Base-by-base conservation (phyloP, 2,113 vertebrate species). In the Nyctereutes procyonoides region DNA sequence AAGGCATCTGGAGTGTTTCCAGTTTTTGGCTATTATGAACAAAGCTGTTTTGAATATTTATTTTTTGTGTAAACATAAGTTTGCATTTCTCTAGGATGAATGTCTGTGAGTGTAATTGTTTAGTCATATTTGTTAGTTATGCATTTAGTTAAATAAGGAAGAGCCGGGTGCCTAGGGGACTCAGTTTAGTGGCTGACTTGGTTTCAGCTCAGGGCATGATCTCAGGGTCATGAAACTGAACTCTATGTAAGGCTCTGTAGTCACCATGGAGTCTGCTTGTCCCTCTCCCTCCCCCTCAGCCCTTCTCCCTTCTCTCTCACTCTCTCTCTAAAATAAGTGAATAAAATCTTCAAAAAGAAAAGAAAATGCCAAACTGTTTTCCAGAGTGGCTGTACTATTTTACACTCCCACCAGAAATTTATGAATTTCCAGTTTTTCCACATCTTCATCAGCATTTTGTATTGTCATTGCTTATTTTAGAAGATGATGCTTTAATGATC, bases 141-240 rank as follows among this genome's bases (percentile, higher is more conserved):
- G 30, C 74, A 28, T 71, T 94, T 85, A 94, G 12, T 81, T 87
- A 97, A 94, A 76, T n/a, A 92, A 86, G 48, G 86, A 81, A 95
- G 62, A 67, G 24, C 14, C 43, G 91, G 30, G 63, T 30, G 2
- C 65, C 15, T 67, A 30, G 15, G 65, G 32, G 65, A 30, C 15
- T 67, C 30, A 67, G 65, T 67, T 30, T 15, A 65, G 30, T 65
- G 63, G 30, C 63, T 65, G 30, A 65, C 30, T 32, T 32, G 28
- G 63, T 65, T 65, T 32, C 14, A 7, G 63, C 63, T 65, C 63
- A 65, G 30, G 63, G 30, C 30, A 32, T 32, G 63, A 65, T 16
- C 5, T 65, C 13, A 65, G 28, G 63, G 28, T 32, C 14, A 16
- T 65, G 63, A 65, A 32, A 65, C 32, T 2, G 5, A 65, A 14